Evolutionary conservation across 2,888 invertebrate genomes (phyloP), one percentile per base, ranked within the genome.

Genomic region (Hypercompe scribonia): DNA sequence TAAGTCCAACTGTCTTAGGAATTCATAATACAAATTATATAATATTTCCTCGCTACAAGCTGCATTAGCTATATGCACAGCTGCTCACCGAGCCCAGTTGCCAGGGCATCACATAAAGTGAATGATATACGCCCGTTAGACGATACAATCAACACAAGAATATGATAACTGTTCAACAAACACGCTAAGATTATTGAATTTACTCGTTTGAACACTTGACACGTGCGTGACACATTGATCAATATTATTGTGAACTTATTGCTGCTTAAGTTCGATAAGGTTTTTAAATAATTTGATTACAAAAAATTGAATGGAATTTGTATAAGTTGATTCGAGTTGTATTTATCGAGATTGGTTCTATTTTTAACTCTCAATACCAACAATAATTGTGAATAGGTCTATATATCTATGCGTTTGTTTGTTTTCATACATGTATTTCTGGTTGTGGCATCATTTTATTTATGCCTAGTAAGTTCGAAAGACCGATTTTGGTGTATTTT

Each of bases 121-220:
- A 31, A 68, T 69, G 73, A 79, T 71, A 54, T 46, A 54, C 65
- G 68, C 75, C 83, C 84, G 83, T 83, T 84, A 81, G 70, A 68
- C 73, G 73, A 80, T 63, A 79, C 80, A 77, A 81, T 84, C 79
- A 72, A 77, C 76, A 79, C 78, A 75, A 71, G 73, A 73, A 71
- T 71, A 68, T 64, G 87, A 76, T 86, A 86, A 86, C 84, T 84
- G 82, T 83, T 79, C 75, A 70, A 73, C 82, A 85, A 86, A 86
- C 71, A 86, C 15, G 65, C 72, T 66, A 72, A 75, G 76, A 83
- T 81, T 86, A 81, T 86, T 86, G 82, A 85, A 84, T 81, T 80
- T 86, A 81, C 84, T 84, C 50, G 74, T 86, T 86, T 79, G 80
- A 66, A 75, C 66, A 80, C 78, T 82, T 85, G 77, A 80, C 85